These are phyloP conservation scores for Acanthis flammea DNA, from an alignment of 2,797 vertebrate genomes.

Conservation along the genomic window DNA sequence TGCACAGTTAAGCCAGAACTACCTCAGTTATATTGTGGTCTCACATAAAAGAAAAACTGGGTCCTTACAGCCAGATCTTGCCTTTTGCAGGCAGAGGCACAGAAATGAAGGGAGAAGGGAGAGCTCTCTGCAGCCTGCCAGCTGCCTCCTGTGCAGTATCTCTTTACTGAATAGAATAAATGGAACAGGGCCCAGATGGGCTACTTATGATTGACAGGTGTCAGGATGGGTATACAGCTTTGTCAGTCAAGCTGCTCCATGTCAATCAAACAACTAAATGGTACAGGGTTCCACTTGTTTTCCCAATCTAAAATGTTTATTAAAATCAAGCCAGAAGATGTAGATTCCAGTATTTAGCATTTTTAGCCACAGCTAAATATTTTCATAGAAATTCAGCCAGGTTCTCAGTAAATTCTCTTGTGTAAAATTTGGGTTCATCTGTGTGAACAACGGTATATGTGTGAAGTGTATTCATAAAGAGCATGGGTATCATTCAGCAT, in stretches of 20 bases:
- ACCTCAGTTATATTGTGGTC: not conserved
- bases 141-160: not conserved
- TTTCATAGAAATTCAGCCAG: not conserved
- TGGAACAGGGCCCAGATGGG: constrained; percentile 3
- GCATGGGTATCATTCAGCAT: not conserved
- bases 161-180: constrained; percentile 16
- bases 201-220: constrained; percentile 1
- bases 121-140: not conserved
- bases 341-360: not conserved
- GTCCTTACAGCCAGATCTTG: not conserved
- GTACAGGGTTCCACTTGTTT: not conserved
- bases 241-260: not conserved
- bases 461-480: not conserved
- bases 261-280: not conserved
- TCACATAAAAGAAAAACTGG: not conserved
- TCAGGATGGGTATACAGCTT: not conserved
- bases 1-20: not conserved
- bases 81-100: not conserved
- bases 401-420: not conserved
- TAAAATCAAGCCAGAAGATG: not conserved
- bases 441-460: not conserved
- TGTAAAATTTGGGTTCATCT: not conserved
- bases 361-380: not conserved
- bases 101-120: not conserved
- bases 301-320: not conserved